Percentiles rank a stretch among this genome's conserved stretches.
phyloP scores from a whole-genome alignment of 2,113 vertebrate species.

The Caracal caracal region DNA sequence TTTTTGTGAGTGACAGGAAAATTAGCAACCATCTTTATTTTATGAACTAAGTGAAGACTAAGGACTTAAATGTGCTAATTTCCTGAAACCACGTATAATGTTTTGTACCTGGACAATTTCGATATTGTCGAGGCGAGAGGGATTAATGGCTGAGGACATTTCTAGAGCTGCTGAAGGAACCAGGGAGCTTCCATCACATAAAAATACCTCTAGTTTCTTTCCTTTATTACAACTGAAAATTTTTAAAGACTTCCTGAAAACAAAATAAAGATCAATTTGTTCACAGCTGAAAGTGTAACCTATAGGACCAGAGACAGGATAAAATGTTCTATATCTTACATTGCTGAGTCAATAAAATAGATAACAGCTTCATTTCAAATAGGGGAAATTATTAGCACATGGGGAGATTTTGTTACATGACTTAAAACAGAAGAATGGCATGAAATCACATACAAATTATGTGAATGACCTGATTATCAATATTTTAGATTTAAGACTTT shows the following conservation, averaged over 20 bases:
- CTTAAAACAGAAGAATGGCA: slow-evolving; percentile 15
- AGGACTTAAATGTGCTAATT: not conserved
- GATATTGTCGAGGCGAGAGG: not conserved
- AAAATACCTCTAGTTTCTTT: slow-evolving; percentile 21
- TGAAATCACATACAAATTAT: not conserved
- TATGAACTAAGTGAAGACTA: not conserved
- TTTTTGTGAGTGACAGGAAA: slow-evolving; percentile 6
- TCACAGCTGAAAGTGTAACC: slow-evolving; percentile 13
- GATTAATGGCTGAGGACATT: not conserved
- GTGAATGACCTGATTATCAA: not conserved
- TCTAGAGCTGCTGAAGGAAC: not conserved
- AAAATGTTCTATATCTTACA: not conserved
- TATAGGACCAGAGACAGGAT: not conserved
- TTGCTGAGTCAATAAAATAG: not conserved
- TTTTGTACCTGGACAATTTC: not conserved
- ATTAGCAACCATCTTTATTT: slow-evolving; percentile 12
- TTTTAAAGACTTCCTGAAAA: not conserved
- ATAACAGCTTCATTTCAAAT: not conserved
- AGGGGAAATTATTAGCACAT: not conserved
- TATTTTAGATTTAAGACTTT: not conserved
- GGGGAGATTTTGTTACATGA: not conserved
- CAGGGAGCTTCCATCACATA: not conserved
- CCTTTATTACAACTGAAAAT: slow-evolving; percentile 3
- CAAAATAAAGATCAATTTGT: slow-evolving; percentile 37
- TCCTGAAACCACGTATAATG: not conserved